These are phyloP conservation scores for Neelides sp. DNA, from an alignment of 1,140 invertebrate species.

Conservation along the genomic window DNA sequence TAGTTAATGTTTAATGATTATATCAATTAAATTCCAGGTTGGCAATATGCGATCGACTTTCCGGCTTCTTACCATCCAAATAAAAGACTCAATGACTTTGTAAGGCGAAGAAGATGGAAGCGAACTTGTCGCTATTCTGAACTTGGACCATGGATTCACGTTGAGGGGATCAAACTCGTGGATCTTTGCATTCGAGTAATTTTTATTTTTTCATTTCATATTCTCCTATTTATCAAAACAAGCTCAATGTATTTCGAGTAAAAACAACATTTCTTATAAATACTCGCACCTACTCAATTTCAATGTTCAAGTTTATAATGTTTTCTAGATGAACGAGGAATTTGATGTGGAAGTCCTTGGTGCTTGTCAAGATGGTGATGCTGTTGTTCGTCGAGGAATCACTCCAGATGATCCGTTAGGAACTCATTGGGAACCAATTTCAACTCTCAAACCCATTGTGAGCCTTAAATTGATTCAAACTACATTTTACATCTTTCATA, in stretches of 20 bases:
- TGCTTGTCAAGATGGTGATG: conserved; percentile 65
- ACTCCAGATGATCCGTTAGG: conserved; percentile 49
- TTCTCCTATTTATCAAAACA: neutral
- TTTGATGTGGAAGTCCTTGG: conserved; percentile 57
- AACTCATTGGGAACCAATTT: conserved; percentile 62
- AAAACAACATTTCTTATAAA: conserved; percentile 12
- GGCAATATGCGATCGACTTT: conserved; percentile 89
- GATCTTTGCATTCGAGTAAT: conserved; percentile 63
- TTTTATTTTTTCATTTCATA: neutral
- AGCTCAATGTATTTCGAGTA: neutral
- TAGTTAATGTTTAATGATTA: no score
- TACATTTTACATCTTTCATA: neutral
- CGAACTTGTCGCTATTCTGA: conserved; percentile 64
- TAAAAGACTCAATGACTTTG: conserved; percentile 77
- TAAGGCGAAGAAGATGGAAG: conserved; percentile 69
- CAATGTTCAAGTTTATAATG: conserved; percentile 21
- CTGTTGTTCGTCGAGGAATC: conserved; percentile 62
- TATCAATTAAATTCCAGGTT: no score
- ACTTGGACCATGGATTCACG: conserved; percentile 73
- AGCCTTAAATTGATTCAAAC: conserved; percentile 32
- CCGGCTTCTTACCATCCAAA: conserved; percentile 68
- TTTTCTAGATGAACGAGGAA: conserved; percentile 35
- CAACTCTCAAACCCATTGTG: conserved; percentile 59
- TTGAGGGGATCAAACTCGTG: conserved; percentile 67
- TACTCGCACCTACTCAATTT: conserved; percentile 17